Base-by-base conservation (phyloP, 2,797 vertebrate genomes). In the Halcyon badia region DNA sequence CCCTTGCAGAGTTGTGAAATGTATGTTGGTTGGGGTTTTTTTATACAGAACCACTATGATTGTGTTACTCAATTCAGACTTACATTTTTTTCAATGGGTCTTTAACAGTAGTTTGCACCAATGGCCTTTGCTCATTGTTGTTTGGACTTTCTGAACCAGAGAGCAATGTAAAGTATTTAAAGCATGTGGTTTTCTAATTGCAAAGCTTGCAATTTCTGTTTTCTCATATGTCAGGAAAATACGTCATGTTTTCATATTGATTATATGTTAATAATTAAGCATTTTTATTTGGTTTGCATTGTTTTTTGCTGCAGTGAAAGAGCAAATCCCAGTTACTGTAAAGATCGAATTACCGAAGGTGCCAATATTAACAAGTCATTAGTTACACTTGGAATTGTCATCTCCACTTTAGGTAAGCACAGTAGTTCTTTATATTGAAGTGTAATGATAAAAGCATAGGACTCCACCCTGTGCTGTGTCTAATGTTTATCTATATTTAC, bases 331-430 rank as follows among this genome's bases (percentile, higher is more conserved):
- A 98, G 99, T 89, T 99, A 99, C 98, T 99, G 99, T 98, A 99
- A 99, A 96, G 99, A 99, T 68, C 98, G 99, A 96, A 99, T 99
- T 94, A 99, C 99, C 0, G 99, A 99, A 98, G 99, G 99, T 93
- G 99, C 99, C 91, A 99, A 99, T 98, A 99, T 99, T 97, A 99
- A 99, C 98, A 99, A 99, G 97, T 99, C 99, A 16, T 98, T 99
- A 89, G 99, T 99, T 94, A 99, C 99, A 31, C 98, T 99, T 95
- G 99, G 99, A 92, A 99, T 99, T 54, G 99, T 99, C 93, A 99
- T 99, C 97, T 99, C 99, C 61, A 98, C 99, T 84, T 98, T 99
- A 89, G 99, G 99, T 99, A 99, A 94, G 95, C 65, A 49, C 56
- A 46, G 48, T 42, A 37, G 42, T 76, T 65, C 30, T 72, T 92